A percentile compares a stretch with the other conserved stretches of the same genome.
Conservation (phyloP, 2,888 invertebrate species). For the Hybos culiciformis region DNA sequence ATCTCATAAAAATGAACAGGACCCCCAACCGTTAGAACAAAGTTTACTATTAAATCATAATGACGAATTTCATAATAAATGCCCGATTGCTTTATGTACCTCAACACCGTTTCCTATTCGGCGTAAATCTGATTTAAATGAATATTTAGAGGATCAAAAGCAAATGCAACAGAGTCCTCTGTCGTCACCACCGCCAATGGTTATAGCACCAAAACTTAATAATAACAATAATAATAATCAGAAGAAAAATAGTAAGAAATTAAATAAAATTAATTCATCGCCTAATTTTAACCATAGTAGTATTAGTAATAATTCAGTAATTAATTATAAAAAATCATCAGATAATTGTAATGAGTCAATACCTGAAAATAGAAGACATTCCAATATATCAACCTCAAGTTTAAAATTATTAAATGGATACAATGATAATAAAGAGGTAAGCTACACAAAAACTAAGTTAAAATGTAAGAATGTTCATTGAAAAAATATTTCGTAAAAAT, state of each 20-base stretch:
- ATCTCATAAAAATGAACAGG: no score
- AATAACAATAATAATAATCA: constrained; percentile 14
- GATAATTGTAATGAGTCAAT: no score
- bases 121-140: constrained; percentile 8
- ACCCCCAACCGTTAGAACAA: constrained; percentile 10
- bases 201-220: constrained; percentile 26
- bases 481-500: constrained; percentile 5
- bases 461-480: no score
- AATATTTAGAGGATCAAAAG: constrained; percentile 17
- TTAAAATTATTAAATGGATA: no score
- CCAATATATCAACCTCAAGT: no score
- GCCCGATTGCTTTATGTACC: constrained; percentile 24
- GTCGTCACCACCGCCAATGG: no score
- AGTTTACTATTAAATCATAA: constrained; percentile 8
- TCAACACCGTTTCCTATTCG: constrained; percentile 19
- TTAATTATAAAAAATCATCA: no score
- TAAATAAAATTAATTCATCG: constrained; percentile 28
- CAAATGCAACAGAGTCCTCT: no score
- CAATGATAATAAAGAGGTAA: no score
- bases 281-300: constrained; percentile 22
- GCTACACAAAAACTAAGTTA: no score
- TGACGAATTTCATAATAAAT: constrained; percentile 9
- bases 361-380: no score
- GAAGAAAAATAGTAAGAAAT: constrained; percentile 10
- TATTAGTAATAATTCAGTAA: no score